phyloP scores from a whole-genome alignment of 2,888 invertebrate genomes.

The Archaeoteleia sp. region DNA sequence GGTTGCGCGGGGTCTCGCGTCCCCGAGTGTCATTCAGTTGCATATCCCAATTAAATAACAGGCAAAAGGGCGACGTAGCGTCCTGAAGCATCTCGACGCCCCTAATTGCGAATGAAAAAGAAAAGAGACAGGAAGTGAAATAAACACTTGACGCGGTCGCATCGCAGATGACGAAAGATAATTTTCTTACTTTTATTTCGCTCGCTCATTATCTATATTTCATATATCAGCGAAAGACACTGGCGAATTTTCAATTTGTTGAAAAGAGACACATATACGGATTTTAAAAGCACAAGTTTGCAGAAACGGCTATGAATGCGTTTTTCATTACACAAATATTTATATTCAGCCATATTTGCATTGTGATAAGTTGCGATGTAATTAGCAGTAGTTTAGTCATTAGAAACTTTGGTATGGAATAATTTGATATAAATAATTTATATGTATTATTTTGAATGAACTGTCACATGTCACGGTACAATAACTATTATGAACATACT shows the following conservation, averaged over 20 bases:
- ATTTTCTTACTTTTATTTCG: constrained; percentile 41
- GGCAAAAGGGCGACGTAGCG: constrained; percentile 75
- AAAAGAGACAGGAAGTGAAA: constrained; percentile 54
- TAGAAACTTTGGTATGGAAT: no score
- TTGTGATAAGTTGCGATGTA: no score
- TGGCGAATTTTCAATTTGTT: not conserved
- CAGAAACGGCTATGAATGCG: no score
- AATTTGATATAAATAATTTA: no score
- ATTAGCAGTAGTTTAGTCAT: no score
- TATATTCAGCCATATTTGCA: no score
- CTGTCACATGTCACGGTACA: no score
- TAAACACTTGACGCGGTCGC: constrained; percentile 58
- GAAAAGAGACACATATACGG: no score
- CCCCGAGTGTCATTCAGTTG: constrained; percentile 73
- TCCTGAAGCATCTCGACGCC: constrained; percentile 70
- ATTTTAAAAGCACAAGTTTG: no score
- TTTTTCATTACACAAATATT: no score
- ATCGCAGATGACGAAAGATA: constrained; percentile 41
- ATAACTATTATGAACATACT: no score
- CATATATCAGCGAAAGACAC: constrained; percentile 12
- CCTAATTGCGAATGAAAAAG: constrained; percentile 69
- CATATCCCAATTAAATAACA: constrained; percentile 75
- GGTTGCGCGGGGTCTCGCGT: constrained; percentile 53
- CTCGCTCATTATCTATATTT: constrained; percentile 28
- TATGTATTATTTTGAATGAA: no score